Base-by-base conservation (phyloP, 2,888 invertebrate genomes). In the Ochropleura leucogaster region DNA sequence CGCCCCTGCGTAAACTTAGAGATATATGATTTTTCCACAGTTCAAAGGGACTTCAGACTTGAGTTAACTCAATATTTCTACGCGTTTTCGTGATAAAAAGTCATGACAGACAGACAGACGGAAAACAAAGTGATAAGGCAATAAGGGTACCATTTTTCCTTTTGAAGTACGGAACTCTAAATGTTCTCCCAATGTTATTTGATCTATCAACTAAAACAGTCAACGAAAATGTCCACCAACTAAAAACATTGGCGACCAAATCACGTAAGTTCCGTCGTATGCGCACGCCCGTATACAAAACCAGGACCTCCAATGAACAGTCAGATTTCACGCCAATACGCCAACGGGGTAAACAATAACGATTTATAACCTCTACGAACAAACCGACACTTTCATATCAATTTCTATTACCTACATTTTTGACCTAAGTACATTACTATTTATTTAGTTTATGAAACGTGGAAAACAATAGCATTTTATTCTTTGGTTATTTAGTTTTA, bases 241-340 rank as follows among this genome's bases (percentile, higher is more conserved):
- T 57, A 7, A 30, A 74, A 72, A 42, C 10, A 18, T 59, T 40
- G n/a, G 59, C 14, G 5, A 42, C 30, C n/a, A 18, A 18, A 44
- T 10, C 20, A 0, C 14, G 8, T 16, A 1, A n/a, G 30, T 53
- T 1, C 44, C n/a, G 4, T 16, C 63, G 74, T 85, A 60, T 83
- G 67, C 20, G n/a, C 63, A 57, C 49, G 49, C 57, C 81, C 72
- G 53, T 75, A 87, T 51, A 30, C 14, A 18, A 68, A 76, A 65
- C 60, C 77, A 47, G 72, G 82, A 80, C 81, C 81, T 80, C 70
- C 79, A 77, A 80, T 80, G 74, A 80, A 71, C 79, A 81, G 77
- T 79, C 77, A 88, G 88, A 93, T 93, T 93, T 93, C 92, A 93
- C 91, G 93, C 90, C 90, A 93, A 93, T 93, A 92, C 88, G 84